Percentiles rank a stretch among this genome's conserved stretches.
Conservation (phyloP, 2,888 invertebrate species). For the Clusia tigrina region DNA sequence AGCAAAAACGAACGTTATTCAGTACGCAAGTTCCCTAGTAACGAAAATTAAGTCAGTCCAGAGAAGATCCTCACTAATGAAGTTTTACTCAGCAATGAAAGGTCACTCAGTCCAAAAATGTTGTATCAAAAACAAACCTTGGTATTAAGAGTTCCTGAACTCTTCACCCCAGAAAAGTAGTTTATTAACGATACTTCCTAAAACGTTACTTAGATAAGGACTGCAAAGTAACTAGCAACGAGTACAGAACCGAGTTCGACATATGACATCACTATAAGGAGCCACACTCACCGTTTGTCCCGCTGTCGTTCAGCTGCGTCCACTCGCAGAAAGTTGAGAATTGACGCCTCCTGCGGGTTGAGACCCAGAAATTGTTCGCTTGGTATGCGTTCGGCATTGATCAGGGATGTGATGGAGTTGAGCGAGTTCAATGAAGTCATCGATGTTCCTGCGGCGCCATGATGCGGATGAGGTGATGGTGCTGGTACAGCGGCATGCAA, state of each 20-base stretch:
- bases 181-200: too few species aligned
- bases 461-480: conserved; percentile 36
- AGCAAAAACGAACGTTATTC: too few species aligned
- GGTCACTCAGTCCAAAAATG: too few species aligned
- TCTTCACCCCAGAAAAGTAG: too few species aligned
- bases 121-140: too few species aligned
- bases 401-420: conserved; percentile 63
- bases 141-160: too few species aligned
- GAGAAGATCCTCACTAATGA: too few species aligned
- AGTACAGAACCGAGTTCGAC: neutral
- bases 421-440: conserved; percentile 56
- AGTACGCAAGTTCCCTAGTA: too few species aligned
- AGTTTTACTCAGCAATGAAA: too few species aligned
- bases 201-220: too few species aligned
- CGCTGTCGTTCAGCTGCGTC: conserved; percentile 71
- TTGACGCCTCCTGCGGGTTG: conserved; percentile 68
- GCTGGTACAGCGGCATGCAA: conserved; percentile 48
- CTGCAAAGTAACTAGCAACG: neutral
- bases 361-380: conserved; percentile 66
- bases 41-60: too few species aligned
- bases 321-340: conserved; percentile 73
- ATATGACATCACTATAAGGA: too few species aligned
- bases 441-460: conserved; percentile 29
- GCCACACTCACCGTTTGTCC: conserved; percentile 68
- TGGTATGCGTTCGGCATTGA: conserved; percentile 69